These are phyloP conservation scores for Leptinotarsa undecemlineata DNA, from an alignment of 1,140 invertebrate species.

Conservation along the genomic window DNA sequence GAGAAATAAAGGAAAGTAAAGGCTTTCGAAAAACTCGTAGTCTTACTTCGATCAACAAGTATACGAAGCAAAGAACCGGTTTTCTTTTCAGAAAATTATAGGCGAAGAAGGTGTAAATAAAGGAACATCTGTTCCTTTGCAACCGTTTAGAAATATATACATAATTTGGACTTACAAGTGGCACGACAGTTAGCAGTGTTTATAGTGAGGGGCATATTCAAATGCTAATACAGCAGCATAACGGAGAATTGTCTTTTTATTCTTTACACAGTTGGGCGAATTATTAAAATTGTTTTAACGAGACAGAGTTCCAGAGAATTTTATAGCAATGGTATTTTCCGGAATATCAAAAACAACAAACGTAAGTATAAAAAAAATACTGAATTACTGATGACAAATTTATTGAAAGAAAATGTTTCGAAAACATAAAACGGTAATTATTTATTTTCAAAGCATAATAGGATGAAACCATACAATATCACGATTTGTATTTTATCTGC, in stretches of 20 bases:
- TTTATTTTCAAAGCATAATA: too few species aligned
- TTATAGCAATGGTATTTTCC: too few species aligned
- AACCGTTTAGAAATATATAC: not conserved
- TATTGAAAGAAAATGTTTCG: too few species aligned
- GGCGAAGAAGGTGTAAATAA: not conserved
- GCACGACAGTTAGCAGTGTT: slow-evolving; percentile 1
- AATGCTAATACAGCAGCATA: slow-evolving; percentile 4
- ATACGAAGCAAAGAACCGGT: not conserved
- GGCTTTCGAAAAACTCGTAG: not conserved
- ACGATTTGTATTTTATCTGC: too few species aligned
- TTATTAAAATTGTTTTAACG: not conserved
- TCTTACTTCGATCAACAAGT: not conserved
- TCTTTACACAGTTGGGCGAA: not conserved
- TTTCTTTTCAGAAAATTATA: not conserved
- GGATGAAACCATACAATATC: too few species aligned
- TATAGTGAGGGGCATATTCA: slow-evolving; percentile 10
- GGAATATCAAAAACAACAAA: too few species aligned
- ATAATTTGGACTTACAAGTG: slow-evolving; percentile 10
- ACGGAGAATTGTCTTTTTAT: slow-evolving; percentile 8
- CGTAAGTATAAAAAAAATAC: too few species aligned
- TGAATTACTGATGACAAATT: too few species aligned
- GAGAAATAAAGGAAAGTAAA: not conserved
- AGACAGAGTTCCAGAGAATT: not conserved
- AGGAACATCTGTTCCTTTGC: slow-evolving; percentile 11
- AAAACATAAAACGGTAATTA: too few species aligned